Conservation (phyloP, 2,113 vertebrate species). For the Lasiurus cinereus region DNA sequence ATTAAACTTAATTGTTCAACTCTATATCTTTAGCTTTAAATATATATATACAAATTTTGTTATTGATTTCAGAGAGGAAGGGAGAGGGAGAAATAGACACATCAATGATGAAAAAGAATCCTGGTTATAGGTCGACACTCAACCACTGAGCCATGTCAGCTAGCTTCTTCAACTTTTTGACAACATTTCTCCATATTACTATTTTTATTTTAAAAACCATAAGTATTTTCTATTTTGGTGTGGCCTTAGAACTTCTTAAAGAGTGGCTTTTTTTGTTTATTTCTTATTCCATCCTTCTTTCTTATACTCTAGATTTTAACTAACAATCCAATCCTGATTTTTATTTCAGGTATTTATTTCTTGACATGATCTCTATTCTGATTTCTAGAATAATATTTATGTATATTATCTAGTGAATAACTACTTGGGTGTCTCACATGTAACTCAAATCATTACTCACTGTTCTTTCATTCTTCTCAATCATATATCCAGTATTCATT, state of each 20-base stretch:
- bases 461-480: not conserved
- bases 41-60: too few relatives aligned
- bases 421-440: not conserved
- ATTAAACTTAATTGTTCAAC: not conserved
- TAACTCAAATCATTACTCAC: not conserved
- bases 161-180: not conserved
- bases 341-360: conserved; percentile 1
- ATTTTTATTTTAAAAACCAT: not conserved
- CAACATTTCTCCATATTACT: not conserved
- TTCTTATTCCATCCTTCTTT: not conserved
- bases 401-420: not conserved
- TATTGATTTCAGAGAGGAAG: too few relatives aligned
- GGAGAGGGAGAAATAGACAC: too few relatives aligned
- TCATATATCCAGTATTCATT: not conserved
- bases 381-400: not conserved
- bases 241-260: not conserved
- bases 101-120: too few relatives aligned
- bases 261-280: not conserved
- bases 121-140: too few relatives aligned
- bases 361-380: not conserved
- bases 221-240: not conserved
- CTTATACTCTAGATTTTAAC: not conserved
- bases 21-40: not conserved
- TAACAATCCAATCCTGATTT: not conserved
- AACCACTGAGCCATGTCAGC: too few relatives aligned